Base-by-base conservation (phyloP, 2,888 invertebrate genomes). In the Glyphotaelius pellucidus region DNA sequence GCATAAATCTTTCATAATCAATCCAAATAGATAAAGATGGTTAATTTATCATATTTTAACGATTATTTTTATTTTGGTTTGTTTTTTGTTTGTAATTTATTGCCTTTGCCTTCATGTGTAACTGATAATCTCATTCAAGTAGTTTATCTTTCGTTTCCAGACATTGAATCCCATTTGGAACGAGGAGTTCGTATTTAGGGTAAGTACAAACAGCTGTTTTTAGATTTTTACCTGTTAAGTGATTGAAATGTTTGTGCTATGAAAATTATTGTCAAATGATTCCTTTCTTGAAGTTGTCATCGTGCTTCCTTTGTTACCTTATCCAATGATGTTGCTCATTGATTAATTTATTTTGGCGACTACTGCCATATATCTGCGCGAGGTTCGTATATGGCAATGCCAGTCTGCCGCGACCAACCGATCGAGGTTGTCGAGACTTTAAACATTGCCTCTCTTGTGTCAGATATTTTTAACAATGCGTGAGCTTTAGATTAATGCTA, bases 131-230 rank as follows among this genome's bases (percentile, higher is more conserved):
- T 67, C 67, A 67, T 67, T 67, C 67, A 67, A 67, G 67, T 67
- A 67, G 67, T 67, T 67, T 25, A 35, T 35, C 81, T 83, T 94
- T 93, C 94, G n/a, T 94, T 97, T 97, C 93, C 96, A 99, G 98
- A 99, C 99, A 91, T 96, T 99, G 94, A 99, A 99, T 97, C 99
- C 99, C 94, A 97, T 97, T 95, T 99, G 99, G 99, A 98, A 99
- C 96, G 99, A 99, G 96, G 99, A 99, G 96, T 99, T 99, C 96
- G 96, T 99, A 95, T 99, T 99, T 96, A 97, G 98, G 96, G 99
- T 99, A 95, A 97, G 97, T 96, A 93, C n/a, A 35, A 38, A 80
- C 30, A 92, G 80, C 52, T 92, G 90, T 91, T 89, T 25, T 80
- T 80, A 15, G 11, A 12, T 80, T 80, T 80, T 81, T 30, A 31